Conservation (phyloP, 1,140 invertebrate species). For the Panagrolaimus sp. region DNA sequence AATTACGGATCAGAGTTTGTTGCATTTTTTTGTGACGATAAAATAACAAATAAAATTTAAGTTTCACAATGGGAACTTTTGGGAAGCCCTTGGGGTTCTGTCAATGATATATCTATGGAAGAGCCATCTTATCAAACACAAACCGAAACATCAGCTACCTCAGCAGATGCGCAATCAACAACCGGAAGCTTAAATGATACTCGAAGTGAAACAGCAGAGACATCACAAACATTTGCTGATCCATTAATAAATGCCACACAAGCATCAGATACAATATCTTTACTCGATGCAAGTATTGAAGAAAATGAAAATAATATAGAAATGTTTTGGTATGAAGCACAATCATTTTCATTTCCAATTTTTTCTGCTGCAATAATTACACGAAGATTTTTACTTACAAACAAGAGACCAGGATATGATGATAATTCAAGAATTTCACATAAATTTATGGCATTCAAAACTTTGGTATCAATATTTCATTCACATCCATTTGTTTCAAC, state of each 20-base stretch:
- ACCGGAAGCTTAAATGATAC: neutral
- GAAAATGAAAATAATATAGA: neutral
- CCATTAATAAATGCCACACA: neutral
- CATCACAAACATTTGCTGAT: neutral
- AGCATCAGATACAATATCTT: neutral
- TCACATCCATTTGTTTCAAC: constrained; percentile 1
- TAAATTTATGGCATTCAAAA: neutral
- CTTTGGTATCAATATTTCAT: neutral
- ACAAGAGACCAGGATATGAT: neutral
- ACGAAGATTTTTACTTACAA: neutral
- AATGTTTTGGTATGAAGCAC: neutral
- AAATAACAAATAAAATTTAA: neutral
- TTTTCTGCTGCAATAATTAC: neutral
- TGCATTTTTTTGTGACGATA: no score
- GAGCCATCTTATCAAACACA: neutral
- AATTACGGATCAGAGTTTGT: no score
- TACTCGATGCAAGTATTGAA: neutral
- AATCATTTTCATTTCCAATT: neutral
- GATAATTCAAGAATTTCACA: constrained; percentile 10
- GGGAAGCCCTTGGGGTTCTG: neutral
- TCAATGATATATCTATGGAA: neutral
- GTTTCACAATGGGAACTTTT: neutral
- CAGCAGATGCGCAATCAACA: constrained; percentile 1
- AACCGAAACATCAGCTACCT: neutral
- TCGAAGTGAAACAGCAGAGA: no score